Evolutionary conservation across 2,888 invertebrate species (phyloP), one percentile per base, ranked within the genome.

Genomic region (Noctua pronuba): DNA sequence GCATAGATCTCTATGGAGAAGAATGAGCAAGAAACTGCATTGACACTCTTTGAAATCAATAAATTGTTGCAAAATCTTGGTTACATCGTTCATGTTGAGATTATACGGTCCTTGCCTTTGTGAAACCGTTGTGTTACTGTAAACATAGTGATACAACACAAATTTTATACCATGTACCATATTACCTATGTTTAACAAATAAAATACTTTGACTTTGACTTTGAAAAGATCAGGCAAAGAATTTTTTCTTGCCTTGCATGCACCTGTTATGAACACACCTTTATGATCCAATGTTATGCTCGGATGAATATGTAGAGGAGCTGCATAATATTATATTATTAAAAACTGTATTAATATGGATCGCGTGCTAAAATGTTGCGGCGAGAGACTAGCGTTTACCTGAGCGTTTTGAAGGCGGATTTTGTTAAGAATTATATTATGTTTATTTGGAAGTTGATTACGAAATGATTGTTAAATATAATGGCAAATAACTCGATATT

Each of bases 291-390:
- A 60, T 21, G 11, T n/a, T 46, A 72, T 21, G 44, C 41, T 41
- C n/a, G 16, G 31, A 64, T 62, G 44, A 66, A 44, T 67, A 58
- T 60, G 44, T 60, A 38, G 21, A 64, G 16, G 11, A 80, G 44
- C 62, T 68, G 62, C 60, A 46, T 67, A 80, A 41, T 58, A 31
- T 58, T 18, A 41, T 31, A 52, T 64, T 58, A 65, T 28, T 66
- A 38, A 62, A 55, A 60, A 24, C 66, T 52, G 55, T 67, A 74
- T 67, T 77, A 62, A 74, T 44, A 66, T 46, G n/a, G 52, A 69
- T 78, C 60, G 79, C 71, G 60, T 83, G 79, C 46, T 71, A 60
- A 82, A 44, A 68, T 75, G 21, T 35, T n/a, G 52, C 64, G 60
- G 58, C 64, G 49, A 52, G 55, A 69, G 65, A 68, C 38, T 75